A percentile compares a stretch with the other conserved stretches of the same genome.
Evolutionary conservation across 2,797 vertebrate species (phyloP).

Genomic region (Melanotaenia boesemani): DNA sequence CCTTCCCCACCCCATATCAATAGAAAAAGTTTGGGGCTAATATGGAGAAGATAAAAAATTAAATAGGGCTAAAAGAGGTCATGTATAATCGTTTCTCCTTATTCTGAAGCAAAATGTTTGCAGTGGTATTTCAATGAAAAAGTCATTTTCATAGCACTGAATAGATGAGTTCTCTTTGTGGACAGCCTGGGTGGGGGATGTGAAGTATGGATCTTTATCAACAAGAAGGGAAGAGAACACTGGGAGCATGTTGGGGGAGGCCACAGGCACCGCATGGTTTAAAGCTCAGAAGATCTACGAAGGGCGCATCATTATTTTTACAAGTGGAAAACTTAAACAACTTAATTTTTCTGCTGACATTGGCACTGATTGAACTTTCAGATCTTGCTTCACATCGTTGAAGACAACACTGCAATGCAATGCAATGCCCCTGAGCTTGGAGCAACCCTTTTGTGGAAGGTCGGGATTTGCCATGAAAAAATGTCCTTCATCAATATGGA

Average conservation of each 20-base stretch:
- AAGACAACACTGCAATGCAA: neutral
- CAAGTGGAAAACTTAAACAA: neutral
- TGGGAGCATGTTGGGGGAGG: slow-evolving; percentile 49
- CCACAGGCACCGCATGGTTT: slow-evolving; percentile 61
- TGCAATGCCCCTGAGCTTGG: neutral
- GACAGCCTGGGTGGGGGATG: slow-evolving; percentile 64
- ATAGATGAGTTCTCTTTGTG: slow-evolving; percentile 10
- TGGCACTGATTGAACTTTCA: neutral
- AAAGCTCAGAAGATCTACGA: slow-evolving; percentile 14
- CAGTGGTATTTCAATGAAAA: neutral
- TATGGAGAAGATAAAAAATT: neutral
- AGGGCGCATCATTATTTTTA: neutral
- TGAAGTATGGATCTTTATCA: slow-evolving; percentile 69
- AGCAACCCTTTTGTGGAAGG: slow-evolving; percentile 9
- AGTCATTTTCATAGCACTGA: neutral
- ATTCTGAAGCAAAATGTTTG: neutral
- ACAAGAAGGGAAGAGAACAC: slow-evolving; percentile 47
- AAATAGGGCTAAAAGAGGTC: neutral
- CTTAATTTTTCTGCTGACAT: slow-evolving; percentile 4
- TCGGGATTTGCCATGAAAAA: slow-evolving; percentile 6
- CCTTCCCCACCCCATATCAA: slow-evolving; percentile 29
- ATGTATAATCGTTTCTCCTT: neutral
- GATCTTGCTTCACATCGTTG: neutral
- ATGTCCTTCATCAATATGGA: neutral
- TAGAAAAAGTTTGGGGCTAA: neutral